Percentiles rank a stretch among this genome's conserved stretches.
phyloP scores from a whole-genome alignment of 2,888 invertebrate genomes.

The Chymomyza procnemis region DNA sequence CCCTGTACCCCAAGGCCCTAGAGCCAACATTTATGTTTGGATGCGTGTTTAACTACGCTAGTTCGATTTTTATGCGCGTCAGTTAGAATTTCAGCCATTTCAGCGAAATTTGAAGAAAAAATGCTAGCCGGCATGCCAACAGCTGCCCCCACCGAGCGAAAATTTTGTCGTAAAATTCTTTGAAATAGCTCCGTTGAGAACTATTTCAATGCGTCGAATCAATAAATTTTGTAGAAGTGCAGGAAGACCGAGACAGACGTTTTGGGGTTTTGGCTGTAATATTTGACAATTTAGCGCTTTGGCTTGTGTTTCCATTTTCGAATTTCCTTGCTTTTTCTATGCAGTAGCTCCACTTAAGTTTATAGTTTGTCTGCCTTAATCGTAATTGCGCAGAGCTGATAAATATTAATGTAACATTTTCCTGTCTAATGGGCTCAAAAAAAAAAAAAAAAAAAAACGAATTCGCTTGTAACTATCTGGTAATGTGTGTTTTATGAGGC shows the following conservation, averaged over 20 bases:
- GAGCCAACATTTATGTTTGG: background rate
- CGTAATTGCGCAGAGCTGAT: conserved; percentile 64
- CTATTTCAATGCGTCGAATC: conserved; percentile 77
- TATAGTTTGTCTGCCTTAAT: conserved; percentile 57
- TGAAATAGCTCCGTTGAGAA: conserved; percentile 75
- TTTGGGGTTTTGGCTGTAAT: conserved; percentile 36
- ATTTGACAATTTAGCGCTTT: conserved; percentile 55
- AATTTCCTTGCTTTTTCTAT: background rate
- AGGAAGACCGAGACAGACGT: background rate
- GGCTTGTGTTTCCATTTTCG: conserved; percentile 20
- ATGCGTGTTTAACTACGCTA: conserved; percentile 27
- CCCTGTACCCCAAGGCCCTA: background rate
- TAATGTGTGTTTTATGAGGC: conserved; percentile 45
- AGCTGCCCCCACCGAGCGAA: conserved; percentile 11
- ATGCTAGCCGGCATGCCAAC: background rate
- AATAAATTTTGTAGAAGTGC: conserved; percentile 62
- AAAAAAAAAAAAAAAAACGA: conserved; percentile 5
- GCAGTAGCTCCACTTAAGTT: conserved; percentile 12
- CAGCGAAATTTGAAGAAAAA: conserved; percentile 60
- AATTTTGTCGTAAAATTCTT: conserved; percentile 72
- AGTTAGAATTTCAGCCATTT: conserved; percentile 45
- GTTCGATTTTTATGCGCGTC: conserved; percentile 43
- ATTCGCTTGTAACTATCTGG: conserved; percentile 18
- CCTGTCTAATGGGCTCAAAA: conserved; percentile 23
- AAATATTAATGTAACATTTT: conserved; percentile 61